phyloP scores from a whole-genome alignment of 2,113 vertebrate species.

The Cygnus buccinator region DNA sequence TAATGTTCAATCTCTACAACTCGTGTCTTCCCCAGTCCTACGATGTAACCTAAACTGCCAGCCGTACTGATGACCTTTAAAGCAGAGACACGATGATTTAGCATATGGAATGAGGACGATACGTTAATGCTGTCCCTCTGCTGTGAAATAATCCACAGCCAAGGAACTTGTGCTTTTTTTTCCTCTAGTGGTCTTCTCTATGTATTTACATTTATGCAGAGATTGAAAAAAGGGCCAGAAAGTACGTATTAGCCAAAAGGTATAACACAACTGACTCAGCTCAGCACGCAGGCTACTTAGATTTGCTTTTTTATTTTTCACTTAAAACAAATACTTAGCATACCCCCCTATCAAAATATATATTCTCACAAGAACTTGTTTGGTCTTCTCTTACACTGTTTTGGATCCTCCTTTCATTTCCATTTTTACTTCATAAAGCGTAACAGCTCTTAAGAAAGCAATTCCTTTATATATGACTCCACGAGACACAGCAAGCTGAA shows the following conservation, averaged over 20 bases:
- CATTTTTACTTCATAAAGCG: not conserved
- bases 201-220: not conserved
- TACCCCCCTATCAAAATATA: not conserved
- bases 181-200: not conserved
- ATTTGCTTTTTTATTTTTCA: not conserved
- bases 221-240: not conserved
- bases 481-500: not conserved
- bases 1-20: not conserved
- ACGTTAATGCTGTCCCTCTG: not conserved
- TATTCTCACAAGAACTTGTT: not conserved
- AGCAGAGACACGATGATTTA: not conserved
- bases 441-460: not conserved
- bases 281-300: not conserved
- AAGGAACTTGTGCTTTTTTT: not conserved
- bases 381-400: not conserved
- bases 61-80: not conserved
- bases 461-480: not conserved
- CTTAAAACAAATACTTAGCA: not conserved
- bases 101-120: not conserved
- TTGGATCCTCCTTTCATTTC: not conserved
- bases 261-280: not conserved
- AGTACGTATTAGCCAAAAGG: not conserved
- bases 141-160: not conserved
- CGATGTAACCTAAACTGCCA: not conserved
- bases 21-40: not conserved